phyloP scores from a whole-genome alignment of 2,113 vertebrate genomes.

The Mormoops blainvillei region DNA sequence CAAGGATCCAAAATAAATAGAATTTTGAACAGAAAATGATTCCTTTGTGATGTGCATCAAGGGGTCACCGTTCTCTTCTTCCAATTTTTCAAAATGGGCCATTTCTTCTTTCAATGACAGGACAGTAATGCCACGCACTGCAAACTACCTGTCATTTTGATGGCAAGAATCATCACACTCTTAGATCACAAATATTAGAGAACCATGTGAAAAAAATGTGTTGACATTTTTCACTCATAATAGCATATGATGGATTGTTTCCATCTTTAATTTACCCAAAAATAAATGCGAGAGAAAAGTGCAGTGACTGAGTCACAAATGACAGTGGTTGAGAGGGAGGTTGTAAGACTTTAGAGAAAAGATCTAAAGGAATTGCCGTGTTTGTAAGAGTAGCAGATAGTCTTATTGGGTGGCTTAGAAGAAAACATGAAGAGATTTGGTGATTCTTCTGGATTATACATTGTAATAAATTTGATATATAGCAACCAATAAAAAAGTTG shows the following conservation, averaged over 20 bases:
- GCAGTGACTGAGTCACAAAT: neutral
- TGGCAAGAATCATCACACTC: slow-evolving; percentile 33
- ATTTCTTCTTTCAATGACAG: slow-evolving; percentile 40
- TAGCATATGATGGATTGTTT: slow-evolving; percentile 43
- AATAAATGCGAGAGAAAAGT: slow-evolving; percentile 24
- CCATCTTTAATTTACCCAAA: slow-evolving; percentile 50
- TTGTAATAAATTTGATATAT: neutral
- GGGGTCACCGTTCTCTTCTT: slow-evolving; percentile 15
- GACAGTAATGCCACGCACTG: slow-evolving; percentile 11
- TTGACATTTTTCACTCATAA: slow-evolving; percentile 64
- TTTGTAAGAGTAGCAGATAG: neutral
- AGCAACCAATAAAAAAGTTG: neutral
- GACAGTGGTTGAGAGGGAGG: neutral
- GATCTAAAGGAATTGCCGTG: neutral
- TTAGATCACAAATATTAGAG: slow-evolving; percentile 31
- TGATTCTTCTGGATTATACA: neutral
- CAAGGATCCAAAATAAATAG: neutral
- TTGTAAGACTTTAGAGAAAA: neutral
- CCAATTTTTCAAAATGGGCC: slow-evolving; percentile 34
- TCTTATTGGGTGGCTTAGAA: neutral
- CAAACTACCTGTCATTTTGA: slow-evolving; percentile 47
- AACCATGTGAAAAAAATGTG: slow-evolving; percentile 26
- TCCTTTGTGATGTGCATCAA: neutral
- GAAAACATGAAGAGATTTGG: neutral
- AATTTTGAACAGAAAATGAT: slow-evolving; percentile 23